Percentiles rank a stretch among this genome's conserved stretches.
Evolutionary conservation across 2,797 vertebrate species (phyloP).

Genomic region (Chromis chromis): DNA sequence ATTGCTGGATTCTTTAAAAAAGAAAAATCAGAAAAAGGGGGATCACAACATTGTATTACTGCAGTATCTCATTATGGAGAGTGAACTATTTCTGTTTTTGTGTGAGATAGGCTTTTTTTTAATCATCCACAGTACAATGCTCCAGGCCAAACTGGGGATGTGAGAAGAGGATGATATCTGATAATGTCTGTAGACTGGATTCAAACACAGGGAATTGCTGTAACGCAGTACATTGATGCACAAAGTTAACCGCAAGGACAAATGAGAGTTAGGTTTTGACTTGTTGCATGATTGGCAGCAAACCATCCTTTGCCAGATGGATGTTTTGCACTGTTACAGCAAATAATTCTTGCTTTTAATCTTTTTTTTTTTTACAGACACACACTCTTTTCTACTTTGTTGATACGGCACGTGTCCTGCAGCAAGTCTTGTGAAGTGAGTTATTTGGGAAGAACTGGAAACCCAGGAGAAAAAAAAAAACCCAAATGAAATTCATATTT

Average conservation of each 20-base stretch:
- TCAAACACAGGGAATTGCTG: neutral
- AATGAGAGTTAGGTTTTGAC: neutral
- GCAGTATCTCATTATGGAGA: neutral
- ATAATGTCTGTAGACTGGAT: neutral
- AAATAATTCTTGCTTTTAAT: neutral
- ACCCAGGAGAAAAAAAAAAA: neutral
- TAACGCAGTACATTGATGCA: neutral
- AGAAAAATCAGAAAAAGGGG: neutral
- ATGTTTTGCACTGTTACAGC: neutral
- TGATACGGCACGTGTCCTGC: neutral
- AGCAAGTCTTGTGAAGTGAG: neutral
- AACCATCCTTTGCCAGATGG: neutral
- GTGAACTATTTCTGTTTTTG: neutral
- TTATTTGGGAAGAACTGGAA: neutral
- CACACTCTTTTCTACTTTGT: neutral
- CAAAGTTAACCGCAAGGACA: neutral
- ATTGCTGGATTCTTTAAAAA: conserved; percentile 1
- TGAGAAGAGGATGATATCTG: neutral
- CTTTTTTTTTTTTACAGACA: neutral
- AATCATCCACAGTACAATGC: neutral
- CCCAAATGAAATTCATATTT: conserved; percentile 19
- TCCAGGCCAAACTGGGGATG: neutral
- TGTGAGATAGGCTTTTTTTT: neutral
- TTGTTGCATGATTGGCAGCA: conserved; percentile 5
- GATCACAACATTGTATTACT: neutral